phyloP scores from a whole-genome alignment of 2,888 invertebrate genomes.

The Phrixothrix hirtus region DNA sequence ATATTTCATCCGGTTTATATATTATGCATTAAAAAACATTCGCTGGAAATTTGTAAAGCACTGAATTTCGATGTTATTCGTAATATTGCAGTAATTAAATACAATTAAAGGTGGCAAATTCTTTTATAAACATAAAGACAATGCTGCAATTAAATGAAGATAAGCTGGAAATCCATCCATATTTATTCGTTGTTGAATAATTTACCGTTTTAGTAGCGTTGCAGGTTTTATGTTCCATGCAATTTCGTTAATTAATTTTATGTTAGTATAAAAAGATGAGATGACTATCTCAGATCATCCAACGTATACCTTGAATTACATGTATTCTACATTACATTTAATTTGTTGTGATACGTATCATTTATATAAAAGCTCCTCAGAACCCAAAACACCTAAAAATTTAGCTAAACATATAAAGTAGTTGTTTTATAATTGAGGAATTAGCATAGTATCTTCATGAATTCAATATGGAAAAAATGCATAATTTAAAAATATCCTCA shows the following conservation, averaged over 20 bases:
- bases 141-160: no score
- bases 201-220: constrained; percentile 14
- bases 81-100: no score
- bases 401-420: background rate
- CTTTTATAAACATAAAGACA: no score
- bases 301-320: constrained; percentile 8
- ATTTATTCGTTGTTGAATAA: constrained; percentile 21
- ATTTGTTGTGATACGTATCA: background rate
- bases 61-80: no score
- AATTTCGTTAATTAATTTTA: constrained; percentile 22
- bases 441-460: no score
- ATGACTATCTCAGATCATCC: constrained; percentile 13
- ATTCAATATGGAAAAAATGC: no score
- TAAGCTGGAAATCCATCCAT: constrained; percentile 7
- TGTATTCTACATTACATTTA: constrained; percentile 8
- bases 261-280: constrained; percentile 6
- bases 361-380: background rate
- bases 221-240: constrained; percentile 19
- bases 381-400: background rate
- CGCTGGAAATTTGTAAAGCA: no score
- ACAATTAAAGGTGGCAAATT: no score
- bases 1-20: no score
- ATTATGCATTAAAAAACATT: no score
- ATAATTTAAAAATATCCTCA: no score
- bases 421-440: background rate